Evolutionary conservation across 2,797 vertebrate genomes (phyloP), one percentile per base, ranked within the genome.

Genomic region (Coendou prehensilis): DNA sequence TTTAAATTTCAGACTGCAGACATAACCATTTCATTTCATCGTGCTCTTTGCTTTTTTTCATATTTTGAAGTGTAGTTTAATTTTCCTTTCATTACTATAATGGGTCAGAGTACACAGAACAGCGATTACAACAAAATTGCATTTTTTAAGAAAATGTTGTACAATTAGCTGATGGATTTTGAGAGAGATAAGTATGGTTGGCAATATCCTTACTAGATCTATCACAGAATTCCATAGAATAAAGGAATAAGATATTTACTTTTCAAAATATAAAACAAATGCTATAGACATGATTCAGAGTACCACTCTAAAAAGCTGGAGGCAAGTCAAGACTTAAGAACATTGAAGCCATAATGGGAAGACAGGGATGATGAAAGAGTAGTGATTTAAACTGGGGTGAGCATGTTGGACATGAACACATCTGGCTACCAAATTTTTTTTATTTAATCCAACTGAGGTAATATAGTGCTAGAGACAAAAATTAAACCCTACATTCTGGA

Each of bases 71-170:
- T 86, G 14, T 85, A 37, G 47, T 86, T 97, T 97, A 96, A 97
- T 97, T 97, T 94, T 94, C 63, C 63, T 91, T 96, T 94, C 87
- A 94, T 97, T 95, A 94, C 37, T 86, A 4, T 87, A 93, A 95
- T 97, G 78, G 87, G 92, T 96, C 87, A 96, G 81, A 96, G 50
- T 89, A n/a, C 56, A 7, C 30, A 80, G 91, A 96, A 93, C 20
- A 85, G 64, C 90, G 87, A 96, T 89, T 84, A 61, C 30, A 94
- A 83, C 22, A 87, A 88, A 96, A 96, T 13, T 87, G 30, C 13
- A 87, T 71, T 45, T 96, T 95, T 96, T 76, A 95, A 90, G 82
- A 87, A 94, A 96, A 96, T 84, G 67, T 90, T 4, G 0, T 86
- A 50, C 22, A 95, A 89, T 91, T 97, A 97, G 26, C 26, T 90